Base-by-base conservation (phyloP, 1,140 invertebrate species). In the Drosophila sturtevanti region DNA sequence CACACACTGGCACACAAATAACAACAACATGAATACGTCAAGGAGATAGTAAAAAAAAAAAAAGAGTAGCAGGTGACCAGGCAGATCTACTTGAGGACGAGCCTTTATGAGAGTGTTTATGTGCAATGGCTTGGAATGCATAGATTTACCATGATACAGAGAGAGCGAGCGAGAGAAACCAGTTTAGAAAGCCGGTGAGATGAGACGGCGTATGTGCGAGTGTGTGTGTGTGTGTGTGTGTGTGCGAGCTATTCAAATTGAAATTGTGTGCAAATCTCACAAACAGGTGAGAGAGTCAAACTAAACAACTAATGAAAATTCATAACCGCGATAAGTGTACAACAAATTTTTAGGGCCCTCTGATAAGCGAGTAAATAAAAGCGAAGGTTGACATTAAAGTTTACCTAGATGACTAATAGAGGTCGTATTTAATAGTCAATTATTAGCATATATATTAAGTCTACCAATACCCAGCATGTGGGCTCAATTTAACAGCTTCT, bases 91-190 rank as follows among this genome's bases (percentile, higher is more conserved):
- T 22, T 12, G 11, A 22, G 52, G 21, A 38, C 35, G 22, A 22
- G 11, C 7, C 22, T 48, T 48, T 21, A 48, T 16, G 1, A 24
- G 27, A n/a, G 7, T 16, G 16, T 35, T 9, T 75, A 72, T 68
- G 73, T 62, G 66, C 74, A 77, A 56, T 77, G 73, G 61, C 22
- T 51, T 61, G 74, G 74, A 77, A 77, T 77, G 74, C 73, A 70
- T 69, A 35, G 58, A 22, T 52, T 44, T 52, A 35, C 38, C 12
- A 34, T 12, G 9, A 68, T 48, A 75, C 58, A 38, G 35, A 18
- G 58, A 6, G 9, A 68, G 38, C 68, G 9, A 68, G 58, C 68
- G 64, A 60, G 35, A 21, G 58, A 7, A 38, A 60, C 58, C 72
- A 66, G 71, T 73, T 73, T 59, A 73, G 62, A 65, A 73, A 60